These are phyloP conservation scores for Cliona cf. orientalis DNA, from an alignment of 37 sponge, comb jelly and placozoan genomes.

Conservation along the genomic window DNA sequence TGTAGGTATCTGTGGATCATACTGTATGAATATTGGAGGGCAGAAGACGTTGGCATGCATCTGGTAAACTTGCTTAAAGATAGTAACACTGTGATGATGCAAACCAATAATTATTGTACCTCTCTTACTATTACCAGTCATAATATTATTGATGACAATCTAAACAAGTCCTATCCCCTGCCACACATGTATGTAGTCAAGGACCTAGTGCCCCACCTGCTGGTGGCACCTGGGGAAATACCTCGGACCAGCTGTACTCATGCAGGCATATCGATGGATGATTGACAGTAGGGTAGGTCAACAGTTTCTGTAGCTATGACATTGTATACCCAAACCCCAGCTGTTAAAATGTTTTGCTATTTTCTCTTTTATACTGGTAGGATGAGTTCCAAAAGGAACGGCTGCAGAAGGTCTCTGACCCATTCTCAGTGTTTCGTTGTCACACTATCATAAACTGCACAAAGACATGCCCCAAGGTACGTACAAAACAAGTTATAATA, in stretches of 20 bases:
- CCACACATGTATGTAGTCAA: conserved; percentile 99
- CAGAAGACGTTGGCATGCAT: conserved; percentile 95
- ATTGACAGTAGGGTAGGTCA: conserved; percentile 85
- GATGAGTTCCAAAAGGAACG: conserved; percentile 89
- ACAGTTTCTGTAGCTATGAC: too few species aligned
- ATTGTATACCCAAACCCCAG: too few species aligned
- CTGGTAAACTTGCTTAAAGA: too few species aligned
- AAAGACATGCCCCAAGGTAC: conserved; percentile 95
- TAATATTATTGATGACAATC: conserved; percentile 60
- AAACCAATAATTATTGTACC: too few species aligned
- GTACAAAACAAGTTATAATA: too few species aligned
- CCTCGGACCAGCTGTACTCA: conserved; percentile 94
- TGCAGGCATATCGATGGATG: conserved; percentile 98
- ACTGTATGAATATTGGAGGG: conserved; percentile 95
- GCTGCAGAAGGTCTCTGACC: conserved; percentile 81
- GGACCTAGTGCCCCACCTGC: conserved; percentile 94
- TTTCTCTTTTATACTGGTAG: too few species aligned
- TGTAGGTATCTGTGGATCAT: conserved; percentile 96
- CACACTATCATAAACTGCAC: conserved; percentile 99
- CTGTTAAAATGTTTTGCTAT: too few species aligned
- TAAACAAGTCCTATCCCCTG: conserved; percentile 83
- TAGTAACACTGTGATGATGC: too few species aligned
- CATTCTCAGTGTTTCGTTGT: conserved; percentile 93
- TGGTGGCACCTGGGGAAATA: conserved; percentile 99
- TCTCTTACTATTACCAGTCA: conserved; percentile 40